Evolutionary conservation across 2,888 invertebrate genomes (phyloP).

Genomic region (Phyllotreta striolata): DNA sequence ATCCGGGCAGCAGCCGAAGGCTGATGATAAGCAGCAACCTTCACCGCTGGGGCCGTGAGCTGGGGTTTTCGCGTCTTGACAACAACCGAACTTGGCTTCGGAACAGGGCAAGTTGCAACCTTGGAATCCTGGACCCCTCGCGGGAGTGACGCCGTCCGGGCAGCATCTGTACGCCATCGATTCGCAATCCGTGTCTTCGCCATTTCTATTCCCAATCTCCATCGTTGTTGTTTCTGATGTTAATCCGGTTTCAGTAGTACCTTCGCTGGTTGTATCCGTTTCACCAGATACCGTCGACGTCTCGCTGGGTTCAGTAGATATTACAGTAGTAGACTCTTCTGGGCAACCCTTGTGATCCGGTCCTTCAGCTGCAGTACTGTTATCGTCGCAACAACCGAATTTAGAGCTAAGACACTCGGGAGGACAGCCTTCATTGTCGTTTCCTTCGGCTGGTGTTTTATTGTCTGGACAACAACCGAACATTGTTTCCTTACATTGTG

Average conservation of each 20-base stretch:
- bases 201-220: too few relatives aligned
- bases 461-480: conserved; percentile 90
- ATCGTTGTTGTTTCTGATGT: conserved; percentile 63
- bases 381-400: conserved; percentile 90
- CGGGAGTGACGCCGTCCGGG: conserved; percentile 73
- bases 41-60: conserved; percentile 85
- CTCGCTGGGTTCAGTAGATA: conserved; percentile 61
- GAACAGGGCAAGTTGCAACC: conserved; percentile 80
- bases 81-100: conserved; percentile 82
- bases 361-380: conserved; percentile 69
- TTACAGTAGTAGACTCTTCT: conserved; percentile 43
- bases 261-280: conserved; percentile 24
- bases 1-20: conserved; percentile 91
- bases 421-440: conserved; percentile 83
- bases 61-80: conserved; percentile 81
- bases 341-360: conserved; percentile 53
- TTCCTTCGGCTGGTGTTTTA: conserved; percentile 79
- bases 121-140: conserved; percentile 61
- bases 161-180: conserved; percentile 76
- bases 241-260: conserved; percentile 29
- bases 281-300: conserved; percentile 66
- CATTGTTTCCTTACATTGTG: conserved; percentile 77
- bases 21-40: conserved; percentile 78
- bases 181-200: too few relatives aligned
- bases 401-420: conserved; percentile 67